Evolutionary conservation across 2,797 vertebrate species (phyloP).

Genomic region (Acipenser oxyrinchus): DNA sequence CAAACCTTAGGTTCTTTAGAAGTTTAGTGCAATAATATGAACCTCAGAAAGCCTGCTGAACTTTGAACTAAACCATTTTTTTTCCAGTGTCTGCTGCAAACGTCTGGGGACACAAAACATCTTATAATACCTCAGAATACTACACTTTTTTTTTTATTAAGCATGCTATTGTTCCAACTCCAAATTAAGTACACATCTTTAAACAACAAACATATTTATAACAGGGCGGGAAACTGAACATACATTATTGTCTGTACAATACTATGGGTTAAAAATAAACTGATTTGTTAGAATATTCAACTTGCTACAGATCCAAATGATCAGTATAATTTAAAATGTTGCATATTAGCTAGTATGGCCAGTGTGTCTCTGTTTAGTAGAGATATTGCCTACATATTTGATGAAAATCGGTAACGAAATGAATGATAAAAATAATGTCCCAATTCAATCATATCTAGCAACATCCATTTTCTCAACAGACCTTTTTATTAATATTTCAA

Average conservation of each 20-base stretch:
- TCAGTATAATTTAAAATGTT: slow-evolving; percentile 40
- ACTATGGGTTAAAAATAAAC: slow-evolving; percentile 55
- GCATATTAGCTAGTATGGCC: too few species aligned
- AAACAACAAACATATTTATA: slow-evolving; percentile 50
- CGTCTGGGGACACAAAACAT: slow-evolving; percentile 49
- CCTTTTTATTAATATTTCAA: too few species aligned
- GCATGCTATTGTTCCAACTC: slow-evolving; percentile 66
- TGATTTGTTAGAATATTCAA: slow-evolving; percentile 58
- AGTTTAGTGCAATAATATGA: slow-evolving; percentile 97
- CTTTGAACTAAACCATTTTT: slow-evolving; percentile 40
- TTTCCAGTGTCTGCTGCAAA: slow-evolving; percentile 67
- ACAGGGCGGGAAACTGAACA: slow-evolving; percentile 55
- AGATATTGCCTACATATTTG: too few species aligned
- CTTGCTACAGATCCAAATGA: slow-evolving; percentile 51
- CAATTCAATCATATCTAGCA: too few species aligned
- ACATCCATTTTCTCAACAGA: too few species aligned
- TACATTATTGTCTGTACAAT: slow-evolving; percentile 56
- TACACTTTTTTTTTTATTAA: slow-evolving; percentile 38
- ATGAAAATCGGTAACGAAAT: too few species aligned
- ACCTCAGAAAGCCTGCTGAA: slow-evolving; percentile 83
- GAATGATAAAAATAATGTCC: too few species aligned
- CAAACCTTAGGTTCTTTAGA: slow-evolving; percentile 81
- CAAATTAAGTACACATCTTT: slow-evolving; percentile 48
- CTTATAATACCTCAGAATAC: slow-evolving; percentile 52
- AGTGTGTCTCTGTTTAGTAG: too few species aligned